phyloP scores from a whole-genome alignment of 2,797 vertebrate genomes.

The Salmo trutta region DNA sequence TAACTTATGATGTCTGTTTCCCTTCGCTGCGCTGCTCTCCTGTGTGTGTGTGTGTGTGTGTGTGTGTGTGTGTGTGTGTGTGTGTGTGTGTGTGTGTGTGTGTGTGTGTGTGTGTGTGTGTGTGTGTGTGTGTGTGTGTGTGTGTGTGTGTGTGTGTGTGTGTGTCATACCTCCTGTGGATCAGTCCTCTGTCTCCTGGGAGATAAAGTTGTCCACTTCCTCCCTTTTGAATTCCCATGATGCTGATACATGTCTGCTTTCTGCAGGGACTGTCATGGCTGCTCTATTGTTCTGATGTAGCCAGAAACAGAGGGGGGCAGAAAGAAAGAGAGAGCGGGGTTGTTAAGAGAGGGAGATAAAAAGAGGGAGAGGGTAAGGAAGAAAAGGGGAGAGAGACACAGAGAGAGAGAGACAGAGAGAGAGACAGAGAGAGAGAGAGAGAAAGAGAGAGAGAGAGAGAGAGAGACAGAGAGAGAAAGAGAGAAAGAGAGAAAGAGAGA shows the following conservation, averaged over 20 bases:
- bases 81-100: background rate
- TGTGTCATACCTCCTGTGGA: background rate
- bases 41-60: background rate
- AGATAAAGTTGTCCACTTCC: constrained; percentile 12
- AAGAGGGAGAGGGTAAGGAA: constrained; percentile 14
- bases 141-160: background rate
- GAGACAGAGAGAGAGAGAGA: constrained; percentile 2
- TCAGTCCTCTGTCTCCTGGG: constrained; percentile 8
- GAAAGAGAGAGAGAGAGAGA: background rate
- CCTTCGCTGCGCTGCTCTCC: no score
- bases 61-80: no score
- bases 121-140: background rate
- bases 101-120: background rate
- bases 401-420: no score
- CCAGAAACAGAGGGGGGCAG: background rate
- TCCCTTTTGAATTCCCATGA: constrained; percentile 1
- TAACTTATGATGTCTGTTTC: no score
- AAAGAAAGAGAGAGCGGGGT: background rate
- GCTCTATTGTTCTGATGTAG: constrained; percentile 10
- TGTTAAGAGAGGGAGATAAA: background rate
- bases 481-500: background rate
- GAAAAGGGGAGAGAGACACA: constrained; percentile 23
- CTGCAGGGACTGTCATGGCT: background rate
- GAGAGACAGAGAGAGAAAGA: constrained; percentile 17
- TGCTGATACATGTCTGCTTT: constrained; percentile 8